Evolutionary conservation across 2,888 invertebrate genomes (phyloP).

Genomic region (Perdita meconis): DNA sequence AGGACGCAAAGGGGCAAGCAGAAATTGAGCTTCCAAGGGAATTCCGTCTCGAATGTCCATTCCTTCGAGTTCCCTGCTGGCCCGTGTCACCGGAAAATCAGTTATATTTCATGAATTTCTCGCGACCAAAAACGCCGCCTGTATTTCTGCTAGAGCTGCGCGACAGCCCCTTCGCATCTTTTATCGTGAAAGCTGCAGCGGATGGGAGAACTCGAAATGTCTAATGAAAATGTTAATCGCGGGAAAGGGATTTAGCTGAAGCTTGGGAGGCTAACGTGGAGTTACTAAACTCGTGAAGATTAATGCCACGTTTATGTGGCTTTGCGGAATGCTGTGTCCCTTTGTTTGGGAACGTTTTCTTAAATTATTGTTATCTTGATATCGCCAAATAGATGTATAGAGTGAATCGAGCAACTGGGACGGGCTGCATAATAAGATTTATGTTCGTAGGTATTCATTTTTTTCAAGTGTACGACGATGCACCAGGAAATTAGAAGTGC

Average conservation of each 20-base stretch:
- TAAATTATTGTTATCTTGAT: too few species aligned
- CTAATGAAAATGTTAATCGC: constrained; percentile 35
- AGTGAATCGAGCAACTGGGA: too few species aligned
- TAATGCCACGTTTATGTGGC: background rate
- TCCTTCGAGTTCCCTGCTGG: constrained; percentile 9
- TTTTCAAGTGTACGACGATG: too few species aligned
- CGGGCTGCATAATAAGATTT: too few species aligned
- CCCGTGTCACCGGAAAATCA: constrained; percentile 30
- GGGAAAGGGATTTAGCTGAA: background rate
- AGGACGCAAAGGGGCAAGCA: constrained; percentile 32
- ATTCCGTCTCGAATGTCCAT: constrained; percentile 45
- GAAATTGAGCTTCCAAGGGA: constrained; percentile 53
- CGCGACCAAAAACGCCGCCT: constrained; percentile 14
- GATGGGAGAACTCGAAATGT: constrained; percentile 7
- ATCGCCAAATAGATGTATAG: too few species aligned
- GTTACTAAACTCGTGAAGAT: background rate
- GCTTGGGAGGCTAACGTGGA: background rate
- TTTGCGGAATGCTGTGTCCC: background rate
- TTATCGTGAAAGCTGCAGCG: constrained; percentile 10
- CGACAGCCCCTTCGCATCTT: constrained; percentile 19
- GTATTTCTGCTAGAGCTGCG: constrained; percentile 14
- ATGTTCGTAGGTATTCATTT: too few species aligned
- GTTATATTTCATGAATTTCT: constrained; percentile 55
- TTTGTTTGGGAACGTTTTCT: too few species aligned
- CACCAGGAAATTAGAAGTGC: too few species aligned